Conservation (phyloP, 2,797 vertebrate genomes). For the Coluber constrictor region DNA sequence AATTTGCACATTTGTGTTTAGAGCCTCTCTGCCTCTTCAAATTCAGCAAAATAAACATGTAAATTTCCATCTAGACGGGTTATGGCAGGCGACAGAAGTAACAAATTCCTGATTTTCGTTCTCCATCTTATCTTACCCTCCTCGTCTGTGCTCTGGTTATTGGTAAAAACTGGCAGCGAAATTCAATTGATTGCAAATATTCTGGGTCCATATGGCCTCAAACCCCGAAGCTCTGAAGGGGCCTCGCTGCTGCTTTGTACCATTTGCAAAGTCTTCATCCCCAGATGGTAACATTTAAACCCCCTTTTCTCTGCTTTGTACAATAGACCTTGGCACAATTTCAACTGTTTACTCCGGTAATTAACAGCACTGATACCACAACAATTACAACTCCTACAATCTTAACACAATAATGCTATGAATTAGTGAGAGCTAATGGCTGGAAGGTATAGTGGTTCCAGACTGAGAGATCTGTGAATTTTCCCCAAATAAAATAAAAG, state of each 20-base stretch:
- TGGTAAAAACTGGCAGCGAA: slow-evolving; percentile 75
- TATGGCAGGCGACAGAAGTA: slow-evolving; percentile 60
- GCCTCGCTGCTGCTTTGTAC: slow-evolving; percentile 83
- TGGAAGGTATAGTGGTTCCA: slow-evolving; percentile 86
- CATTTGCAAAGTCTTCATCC: slow-evolving; percentile 89
- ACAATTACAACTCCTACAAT: slow-evolving; percentile 93
- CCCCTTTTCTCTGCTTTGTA: slow-evolving; percentile 88
- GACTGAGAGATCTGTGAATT: slow-evolving; percentile 85
- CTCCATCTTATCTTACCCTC: slow-evolving; percentile 70
- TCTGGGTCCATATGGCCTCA: slow-evolving; percentile 93
- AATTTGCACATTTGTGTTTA: slow-evolving; percentile 40
- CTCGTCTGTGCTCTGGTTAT: slow-evolving; percentile 68
- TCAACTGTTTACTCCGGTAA: slow-evolving; percentile 98
- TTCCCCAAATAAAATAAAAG: slow-evolving; percentile 88
- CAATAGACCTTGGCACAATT: slow-evolving; percentile 98
- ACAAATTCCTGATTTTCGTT: slow-evolving; percentile 63
- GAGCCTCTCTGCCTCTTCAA: slow-evolving; percentile 38
- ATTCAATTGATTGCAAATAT: slow-evolving; percentile 81
- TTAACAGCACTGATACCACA: slow-evolving; percentile 96
- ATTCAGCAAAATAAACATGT: slow-evolving; percentile 68
- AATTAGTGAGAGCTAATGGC: slow-evolving; percentile 95
- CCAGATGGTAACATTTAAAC: slow-evolving; percentile 99
- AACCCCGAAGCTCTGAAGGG: slow-evolving; percentile 88
- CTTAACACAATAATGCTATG: slow-evolving; percentile 86
- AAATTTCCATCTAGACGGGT: slow-evolving; percentile 60